Conservation (phyloP, 2,113 vertebrate species). For the Sigmodon hispidus region DNA sequence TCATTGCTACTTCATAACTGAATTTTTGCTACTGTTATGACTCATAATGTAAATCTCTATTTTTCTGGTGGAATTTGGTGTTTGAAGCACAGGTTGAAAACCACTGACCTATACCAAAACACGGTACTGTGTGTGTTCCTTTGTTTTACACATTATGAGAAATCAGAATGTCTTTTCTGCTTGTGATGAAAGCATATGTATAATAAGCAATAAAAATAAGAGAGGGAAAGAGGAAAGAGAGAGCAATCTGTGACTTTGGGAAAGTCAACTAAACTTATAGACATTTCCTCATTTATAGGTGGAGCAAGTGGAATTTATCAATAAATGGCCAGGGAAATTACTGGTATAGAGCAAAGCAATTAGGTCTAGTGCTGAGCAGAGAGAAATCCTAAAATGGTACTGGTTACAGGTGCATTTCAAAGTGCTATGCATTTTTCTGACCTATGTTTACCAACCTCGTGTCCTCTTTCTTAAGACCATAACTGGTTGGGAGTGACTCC, state of each 20-base stretch:
- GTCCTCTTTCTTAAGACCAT: not conserved
- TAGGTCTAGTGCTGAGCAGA: not conserved
- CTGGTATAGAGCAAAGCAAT: not conserved
- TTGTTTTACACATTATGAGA: not conserved
- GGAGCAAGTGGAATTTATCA: too few species aligned
- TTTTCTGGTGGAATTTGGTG: not conserved
- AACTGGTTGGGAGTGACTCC: slow-evolving; percentile 76
- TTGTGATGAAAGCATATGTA: not conserved
- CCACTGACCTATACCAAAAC: not conserved
- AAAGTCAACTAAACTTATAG: not conserved
- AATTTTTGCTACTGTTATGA: not conserved
- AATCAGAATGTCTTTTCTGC: not conserved
- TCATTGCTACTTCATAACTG: not conserved
- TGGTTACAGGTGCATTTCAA: not conserved
- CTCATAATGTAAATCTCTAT: not conserved
- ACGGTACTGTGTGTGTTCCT: not conserved
- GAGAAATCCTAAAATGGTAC: not conserved
- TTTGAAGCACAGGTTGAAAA: not conserved
- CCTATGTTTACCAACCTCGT: not conserved
- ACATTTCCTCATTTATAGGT: not conserved
- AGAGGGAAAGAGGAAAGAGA: not conserved
- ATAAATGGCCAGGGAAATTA: not conserved
- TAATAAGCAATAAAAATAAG: not conserved
- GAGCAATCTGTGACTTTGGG: not conserved
- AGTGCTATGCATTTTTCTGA: not conserved